These are phyloP conservation scores for Clunio marinus DNA, from an alignment of 2,888 invertebrate genomes.

Conservation along the genomic window DNA sequence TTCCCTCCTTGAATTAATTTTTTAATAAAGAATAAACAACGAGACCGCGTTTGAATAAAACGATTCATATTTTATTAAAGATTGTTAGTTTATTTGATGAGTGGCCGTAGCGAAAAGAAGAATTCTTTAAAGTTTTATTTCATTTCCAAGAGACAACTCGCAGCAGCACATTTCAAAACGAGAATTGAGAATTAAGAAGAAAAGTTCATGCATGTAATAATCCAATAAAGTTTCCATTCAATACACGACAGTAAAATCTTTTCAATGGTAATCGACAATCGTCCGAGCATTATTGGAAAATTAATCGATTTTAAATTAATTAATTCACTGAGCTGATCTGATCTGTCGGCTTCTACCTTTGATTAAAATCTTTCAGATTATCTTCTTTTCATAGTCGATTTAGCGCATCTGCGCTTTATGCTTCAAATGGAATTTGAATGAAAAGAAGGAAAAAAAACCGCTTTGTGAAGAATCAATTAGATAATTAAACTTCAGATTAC, in stretches of 20 bases:
- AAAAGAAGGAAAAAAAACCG: not conserved
- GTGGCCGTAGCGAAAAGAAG: too few species aligned
- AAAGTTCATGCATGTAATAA: conserved; percentile 4
- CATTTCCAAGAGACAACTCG: too few species aligned
- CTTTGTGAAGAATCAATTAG: conserved; percentile 29
- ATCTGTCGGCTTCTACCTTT: not conserved
- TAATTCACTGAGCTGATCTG: conserved; percentile 30
- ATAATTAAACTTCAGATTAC: too few species aligned
- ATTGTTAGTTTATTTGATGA: too few species aligned
- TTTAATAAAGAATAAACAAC: not conserved
- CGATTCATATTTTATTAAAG: too few species aligned
- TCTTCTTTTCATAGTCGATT: conserved; percentile 13
- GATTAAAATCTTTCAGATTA: not conserved
- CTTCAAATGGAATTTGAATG: not conserved
- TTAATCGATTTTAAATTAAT: conserved; percentile 38
- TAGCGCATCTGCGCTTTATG: not conserved
- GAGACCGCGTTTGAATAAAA: too few species aligned
- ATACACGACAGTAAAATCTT: not conserved
- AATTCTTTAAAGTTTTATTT: too few species aligned
- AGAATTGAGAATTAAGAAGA: too few species aligned
- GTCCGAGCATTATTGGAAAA: conserved; percentile 19
- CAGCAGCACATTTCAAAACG: too few species aligned
- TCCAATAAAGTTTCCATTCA: not conserved
- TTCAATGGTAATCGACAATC: not conserved
- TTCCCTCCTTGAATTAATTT: not conserved